Conservation (phyloP, 2,888 invertebrate species). For the Parasteatoda lunata region DNA sequence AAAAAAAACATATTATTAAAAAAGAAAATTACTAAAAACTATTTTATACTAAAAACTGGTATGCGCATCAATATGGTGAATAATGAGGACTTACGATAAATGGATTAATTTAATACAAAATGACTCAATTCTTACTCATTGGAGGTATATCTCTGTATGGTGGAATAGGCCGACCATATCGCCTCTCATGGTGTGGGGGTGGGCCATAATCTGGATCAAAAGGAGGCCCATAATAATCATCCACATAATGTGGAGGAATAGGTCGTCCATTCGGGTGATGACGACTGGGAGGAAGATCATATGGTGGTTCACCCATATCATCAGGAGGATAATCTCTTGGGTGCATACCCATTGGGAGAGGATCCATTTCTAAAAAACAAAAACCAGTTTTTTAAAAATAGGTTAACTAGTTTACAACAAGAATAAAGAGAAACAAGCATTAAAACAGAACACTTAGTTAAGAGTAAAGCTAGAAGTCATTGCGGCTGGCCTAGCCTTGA, state of each 20-base stretch:
- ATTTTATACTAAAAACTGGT: too few relatives aligned
- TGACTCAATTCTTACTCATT: slow-evolving; percentile 26
- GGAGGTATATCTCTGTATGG: slow-evolving; percentile 44
- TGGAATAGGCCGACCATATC: slow-evolving; percentile 71
- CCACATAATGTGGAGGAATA: slow-evolving; percentile 48
- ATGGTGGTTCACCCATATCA: slow-evolving; percentile 39
- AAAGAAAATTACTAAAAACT: too few relatives aligned
- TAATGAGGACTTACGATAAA: too few relatives aligned
- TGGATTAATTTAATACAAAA: neutral
- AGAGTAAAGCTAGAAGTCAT: too few relatives aligned
- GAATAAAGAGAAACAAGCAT: too few relatives aligned
- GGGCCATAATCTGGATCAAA: slow-evolving; percentile 67
- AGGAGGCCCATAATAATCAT: slow-evolving; percentile 72
- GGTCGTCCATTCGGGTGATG: slow-evolving; percentile 66
- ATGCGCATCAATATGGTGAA: too few relatives aligned
- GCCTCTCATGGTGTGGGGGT: slow-evolving; percentile 73
- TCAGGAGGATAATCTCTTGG: slow-evolving; percentile 37
- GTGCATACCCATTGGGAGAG: slow-evolving; percentile 6
- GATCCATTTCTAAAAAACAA: slow-evolving; percentile 19
- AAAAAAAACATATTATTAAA: too few relatives aligned
- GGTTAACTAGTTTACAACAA: too few relatives aligned
- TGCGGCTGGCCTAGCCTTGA: too few relatives aligned
- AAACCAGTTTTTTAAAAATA: too few relatives aligned
- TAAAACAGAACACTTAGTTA: too few relatives aligned
- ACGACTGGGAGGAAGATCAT: slow-evolving; percentile 40